Evolutionary conservation across 2,797 vertebrate genomes (phyloP).

Genomic region (Margarornis squamiger): DNA sequence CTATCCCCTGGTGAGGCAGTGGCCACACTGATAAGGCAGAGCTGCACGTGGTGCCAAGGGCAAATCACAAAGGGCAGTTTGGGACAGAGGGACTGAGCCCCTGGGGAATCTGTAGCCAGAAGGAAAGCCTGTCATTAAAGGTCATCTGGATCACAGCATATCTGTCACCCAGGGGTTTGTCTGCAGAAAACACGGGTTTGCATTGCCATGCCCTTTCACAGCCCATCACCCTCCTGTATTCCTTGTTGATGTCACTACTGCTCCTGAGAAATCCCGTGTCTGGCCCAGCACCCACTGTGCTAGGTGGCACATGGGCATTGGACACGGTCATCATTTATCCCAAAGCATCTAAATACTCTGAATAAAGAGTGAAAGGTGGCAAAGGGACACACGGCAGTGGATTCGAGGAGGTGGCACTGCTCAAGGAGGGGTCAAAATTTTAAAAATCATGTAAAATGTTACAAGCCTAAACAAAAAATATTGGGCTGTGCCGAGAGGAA

Average conservation of each 20-base stretch:
- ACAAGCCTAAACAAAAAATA: not conserved
- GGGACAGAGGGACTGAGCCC: not conserved
- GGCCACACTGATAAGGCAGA: not conserved
- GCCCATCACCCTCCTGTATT: not conserved
- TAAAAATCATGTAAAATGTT: not conserved
- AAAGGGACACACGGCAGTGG: not conserved
- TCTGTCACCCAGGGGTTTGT: not conserved
- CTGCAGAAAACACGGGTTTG: not conserved
- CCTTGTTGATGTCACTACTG: not conserved
- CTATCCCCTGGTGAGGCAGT: not conserved
- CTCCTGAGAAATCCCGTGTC: not conserved
- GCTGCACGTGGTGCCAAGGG: rapidly evolving
- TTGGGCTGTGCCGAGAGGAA: not conserved
- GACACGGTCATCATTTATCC: not conserved
- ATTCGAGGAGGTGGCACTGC: not conserved
- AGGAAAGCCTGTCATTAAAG: not conserved
- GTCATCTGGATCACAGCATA: not conserved
- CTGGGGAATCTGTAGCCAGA: rapidly evolving
- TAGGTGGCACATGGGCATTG: not conserved
- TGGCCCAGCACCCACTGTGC: not conserved
- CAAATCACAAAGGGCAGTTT: not conserved
- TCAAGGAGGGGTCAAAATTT: not conserved
- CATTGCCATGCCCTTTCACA: not conserved
- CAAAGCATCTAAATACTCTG: not conserved
- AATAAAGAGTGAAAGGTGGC: not conserved